Conservation (phyloP, 1,140 invertebrate genomes). For the Habropoda laboriosa region DNA sequence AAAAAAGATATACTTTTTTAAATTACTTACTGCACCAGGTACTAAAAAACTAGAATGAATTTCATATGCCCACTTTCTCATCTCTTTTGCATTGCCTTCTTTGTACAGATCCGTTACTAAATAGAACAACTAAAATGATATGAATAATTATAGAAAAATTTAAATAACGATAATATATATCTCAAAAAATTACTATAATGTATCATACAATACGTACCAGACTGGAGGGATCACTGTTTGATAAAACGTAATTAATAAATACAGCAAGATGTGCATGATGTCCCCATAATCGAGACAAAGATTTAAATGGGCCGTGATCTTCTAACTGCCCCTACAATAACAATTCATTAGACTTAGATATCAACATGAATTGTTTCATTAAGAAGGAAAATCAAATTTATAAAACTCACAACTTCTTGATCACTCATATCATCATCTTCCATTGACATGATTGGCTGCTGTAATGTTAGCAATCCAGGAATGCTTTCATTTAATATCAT, state of each 20-base stretch:
- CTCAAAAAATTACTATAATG: not conserved
- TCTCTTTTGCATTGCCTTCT: constrained; percentile 92
- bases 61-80: constrained; percentile 98
- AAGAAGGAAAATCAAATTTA: constrained; percentile 18
- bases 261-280: constrained; percentile 92
- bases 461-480: constrained; percentile 79
- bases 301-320: constrained; percentile 91
- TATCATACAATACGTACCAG: constrained; percentile 81
- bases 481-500: constrained; percentile 67
- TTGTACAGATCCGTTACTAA: constrained; percentile 93
- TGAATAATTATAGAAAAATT: constrained; percentile 31
- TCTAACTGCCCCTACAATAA: constrained; percentile 84
- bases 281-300: constrained; percentile 86
- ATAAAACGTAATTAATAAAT: constrained; percentile 94
- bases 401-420: constrained; percentile 86
- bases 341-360: constrained; percentile 51
- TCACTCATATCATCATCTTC: constrained; percentile 96
- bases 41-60: constrained; percentile 98
- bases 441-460: constrained; percentile 94
- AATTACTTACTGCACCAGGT: constrained; percentile 88
- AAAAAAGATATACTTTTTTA: constrained; percentile 11
- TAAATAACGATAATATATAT: constrained; percentile 16
- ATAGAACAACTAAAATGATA: constrained; percentile 90
- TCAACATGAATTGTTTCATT: constrained; percentile 26
- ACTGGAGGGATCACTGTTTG: constrained; percentile 92